Base-by-base conservation (phyloP, 2,113 vertebrate genomes). In the Anolis sagrei region DNA sequence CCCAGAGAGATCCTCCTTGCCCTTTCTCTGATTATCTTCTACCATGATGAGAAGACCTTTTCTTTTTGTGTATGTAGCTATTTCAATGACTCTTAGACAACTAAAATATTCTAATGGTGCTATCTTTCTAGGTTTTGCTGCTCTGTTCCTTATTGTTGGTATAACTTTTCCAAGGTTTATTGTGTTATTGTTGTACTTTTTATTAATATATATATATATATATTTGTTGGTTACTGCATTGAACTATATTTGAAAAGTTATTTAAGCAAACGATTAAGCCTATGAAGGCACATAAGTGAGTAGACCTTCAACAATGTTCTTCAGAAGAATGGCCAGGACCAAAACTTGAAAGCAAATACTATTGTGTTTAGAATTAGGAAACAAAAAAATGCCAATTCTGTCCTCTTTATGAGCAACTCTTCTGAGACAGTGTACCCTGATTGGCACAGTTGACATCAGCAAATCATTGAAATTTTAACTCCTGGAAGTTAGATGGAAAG, bases 401-500 rank as follows among this genome's bases (percentile, higher is more conserved):
- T 18, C 7, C 14, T 58, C 49, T 11, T 61, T 62, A 29, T 77
- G 1, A 21, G 14, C 69, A 4, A 62, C 74, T 32, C 18, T 76
- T 49, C 0, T 0, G 76, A 16, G 32, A 34, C 84, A 64, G 84
- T 74, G 21, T 70, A 81, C 76, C 77, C 82, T 81, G 89, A 90
- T 90, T 19, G 78, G 39, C 39, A 86, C 76, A 81, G 78, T 0
- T n/a, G 90, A 69, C 68, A 89, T 86, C 87, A 92, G 92, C 87
- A 87, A 86, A 90, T 87, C 80, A 72, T 75, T 84, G 51, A 54
- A 86, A 90, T 86, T 89, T 75, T 92, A 85, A 5, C 93, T 92
- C 90, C 88, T 88, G 88, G 64, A 3, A 87, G 92, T 93, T 95
- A 94, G 68, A 88, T 89, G 92, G 85, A 81, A 92, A 87, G 90